phyloP scores from a whole-genome alignment of 1,140 invertebrate species.

The Drosophila sulfurigaster region DNA sequence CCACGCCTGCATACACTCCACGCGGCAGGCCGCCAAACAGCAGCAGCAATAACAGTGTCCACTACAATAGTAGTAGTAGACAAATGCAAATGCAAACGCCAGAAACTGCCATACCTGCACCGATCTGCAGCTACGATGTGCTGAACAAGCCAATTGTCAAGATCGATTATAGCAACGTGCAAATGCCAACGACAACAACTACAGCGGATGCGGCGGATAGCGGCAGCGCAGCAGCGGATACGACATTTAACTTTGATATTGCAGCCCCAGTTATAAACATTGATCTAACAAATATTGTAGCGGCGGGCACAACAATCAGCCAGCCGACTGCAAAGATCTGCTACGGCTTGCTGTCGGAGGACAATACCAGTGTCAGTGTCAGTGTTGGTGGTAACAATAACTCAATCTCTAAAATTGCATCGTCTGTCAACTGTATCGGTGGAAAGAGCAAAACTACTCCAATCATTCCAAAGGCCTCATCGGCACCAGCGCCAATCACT shows the following conservation, averaged over 20 bases:
- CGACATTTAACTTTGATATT: constrained; percentile 66
- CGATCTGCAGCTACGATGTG: constrained; percentile 77
- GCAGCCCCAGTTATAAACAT: constrained; percentile 80
- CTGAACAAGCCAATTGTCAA: constrained; percentile 81
- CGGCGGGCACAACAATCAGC: constrained; percentile 40
- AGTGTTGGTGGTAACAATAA: constrained; percentile 49
- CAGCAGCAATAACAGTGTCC: constrained; percentile 16
- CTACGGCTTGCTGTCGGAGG: constrained; percentile 32
- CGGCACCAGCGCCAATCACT: constrained; percentile 61
- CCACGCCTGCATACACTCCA: constrained; percentile 66
- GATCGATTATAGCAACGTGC: constrained; percentile 82
- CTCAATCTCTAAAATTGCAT: constrained; percentile 36
- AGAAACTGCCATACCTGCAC: constrained; percentile 81
- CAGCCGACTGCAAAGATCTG: constrained; percentile 32
- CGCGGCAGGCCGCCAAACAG: constrained; percentile 57
- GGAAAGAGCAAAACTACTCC: constrained; percentile 73
- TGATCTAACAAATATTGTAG: constrained; percentile 80
- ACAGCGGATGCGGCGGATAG: constrained; percentile 27
- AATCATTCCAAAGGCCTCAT: constrained; percentile 68
- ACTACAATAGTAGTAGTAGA: constrained; percentile 43
- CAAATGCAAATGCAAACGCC: constrained; percentile 25
- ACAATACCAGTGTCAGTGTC: constrained; percentile 20
- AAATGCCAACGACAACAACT: constrained; percentile 40
- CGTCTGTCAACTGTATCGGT: constrained; percentile 54
- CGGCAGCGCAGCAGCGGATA: constrained; percentile 25